phyloP scores from a whole-genome alignment of 1,140 invertebrate genomes.

The Drosophila fuyamai region DNA sequence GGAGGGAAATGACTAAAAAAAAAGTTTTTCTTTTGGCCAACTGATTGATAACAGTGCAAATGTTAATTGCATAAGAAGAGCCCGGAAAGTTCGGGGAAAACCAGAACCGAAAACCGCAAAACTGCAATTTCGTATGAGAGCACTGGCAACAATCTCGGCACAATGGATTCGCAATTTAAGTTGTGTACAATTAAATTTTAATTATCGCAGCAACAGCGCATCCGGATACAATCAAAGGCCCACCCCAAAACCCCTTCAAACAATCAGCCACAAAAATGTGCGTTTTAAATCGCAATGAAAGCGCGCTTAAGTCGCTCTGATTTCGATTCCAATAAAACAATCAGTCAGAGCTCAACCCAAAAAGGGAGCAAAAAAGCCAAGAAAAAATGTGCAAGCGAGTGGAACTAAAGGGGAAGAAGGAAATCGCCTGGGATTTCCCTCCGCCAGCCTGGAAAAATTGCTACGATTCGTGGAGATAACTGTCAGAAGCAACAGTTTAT shows the following conservation, averaged over 20 bases:
- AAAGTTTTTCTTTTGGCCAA: slow-evolving; percentile 60
- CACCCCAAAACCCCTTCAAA: background rate
- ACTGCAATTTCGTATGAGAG: slow-evolving; percentile 61
- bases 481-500: slow-evolving; percentile 70
- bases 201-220: slow-evolving; percentile 52
- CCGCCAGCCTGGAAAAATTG: slow-evolving; percentile 44
- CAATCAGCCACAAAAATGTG: slow-evolving; percentile 28
- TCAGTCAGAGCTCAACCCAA: slow-evolving; percentile 24
- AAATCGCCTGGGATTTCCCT: slow-evolving; percentile 48
- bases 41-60: slow-evolving; percentile 78
- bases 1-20: slow-evolving; percentile 47
- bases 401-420: slow-evolving; percentile 23
- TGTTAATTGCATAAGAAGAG: slow-evolving; percentile 71
- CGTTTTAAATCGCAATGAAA: slow-evolving; percentile 21
- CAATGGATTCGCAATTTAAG: slow-evolving; percentile 73
- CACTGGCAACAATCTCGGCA: slow-evolving; percentile 53
- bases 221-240: background rate
- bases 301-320: slow-evolving; percentile 5
- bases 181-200: slow-evolving; percentile 75
- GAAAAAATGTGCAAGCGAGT: slow-evolving; percentile 33
- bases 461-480: slow-evolving; percentile 50
- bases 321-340: slow-evolving; percentile 38
- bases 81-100: background rate
- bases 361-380: background rate
- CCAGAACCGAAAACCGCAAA: slow-evolving; percentile 46